Conservation (phyloP, 2,113 vertebrate species). For the Cololabis saira region DNA sequence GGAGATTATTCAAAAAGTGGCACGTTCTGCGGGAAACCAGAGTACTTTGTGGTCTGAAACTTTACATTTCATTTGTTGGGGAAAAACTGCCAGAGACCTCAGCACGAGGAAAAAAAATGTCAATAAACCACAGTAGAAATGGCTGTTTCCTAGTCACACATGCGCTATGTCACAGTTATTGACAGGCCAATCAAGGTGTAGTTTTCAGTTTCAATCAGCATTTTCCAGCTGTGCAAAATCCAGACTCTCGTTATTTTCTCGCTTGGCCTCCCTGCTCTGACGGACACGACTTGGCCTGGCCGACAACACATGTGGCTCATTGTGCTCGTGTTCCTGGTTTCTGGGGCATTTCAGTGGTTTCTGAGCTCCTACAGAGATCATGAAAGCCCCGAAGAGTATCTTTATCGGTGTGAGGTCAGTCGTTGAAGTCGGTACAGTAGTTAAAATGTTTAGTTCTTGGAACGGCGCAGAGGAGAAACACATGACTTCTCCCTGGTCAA, state of each 20-base stretch:
- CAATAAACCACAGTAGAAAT: neutral
- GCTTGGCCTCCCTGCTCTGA: neutral
- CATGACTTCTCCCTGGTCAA: neutral
- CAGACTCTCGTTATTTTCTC: neutral
- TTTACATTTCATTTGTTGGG: slow-evolving; percentile 13
- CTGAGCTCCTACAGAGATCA: slow-evolving; percentile 8
- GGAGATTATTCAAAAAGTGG: too few species aligned
- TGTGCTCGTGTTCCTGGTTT: slow-evolving; percentile 39
- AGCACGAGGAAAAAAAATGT: slow-evolving; percentile 6
- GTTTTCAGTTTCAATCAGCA: slow-evolving; percentile 2
- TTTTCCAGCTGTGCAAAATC: slow-evolving; percentile 4
- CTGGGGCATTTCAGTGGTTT: slow-evolving; percentile 18
- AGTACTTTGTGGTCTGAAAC: neutral
- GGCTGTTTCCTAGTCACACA: slow-evolving; percentile 2
- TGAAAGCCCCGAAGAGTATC: slow-evolving; percentile 3
- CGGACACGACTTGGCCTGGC: neutral
- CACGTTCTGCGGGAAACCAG: slow-evolving; percentile 14
- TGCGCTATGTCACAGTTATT: slow-evolving; percentile 10
- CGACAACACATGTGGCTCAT: slow-evolving; percentile 22
- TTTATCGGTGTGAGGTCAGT: neutral
- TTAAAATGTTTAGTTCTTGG: slow-evolving; percentile 10
- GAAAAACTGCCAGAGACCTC: slow-evolving; percentile 1
- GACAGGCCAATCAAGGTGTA: slow-evolving; percentile 1
- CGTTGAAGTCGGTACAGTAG: slow-evolving; percentile 6
- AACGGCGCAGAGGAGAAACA: neutral